Evolutionary conservation across 2,888 invertebrate genomes (phyloP), one percentile per base, ranked within the genome.

Genomic region (Orchesellides sinensis): DNA sequence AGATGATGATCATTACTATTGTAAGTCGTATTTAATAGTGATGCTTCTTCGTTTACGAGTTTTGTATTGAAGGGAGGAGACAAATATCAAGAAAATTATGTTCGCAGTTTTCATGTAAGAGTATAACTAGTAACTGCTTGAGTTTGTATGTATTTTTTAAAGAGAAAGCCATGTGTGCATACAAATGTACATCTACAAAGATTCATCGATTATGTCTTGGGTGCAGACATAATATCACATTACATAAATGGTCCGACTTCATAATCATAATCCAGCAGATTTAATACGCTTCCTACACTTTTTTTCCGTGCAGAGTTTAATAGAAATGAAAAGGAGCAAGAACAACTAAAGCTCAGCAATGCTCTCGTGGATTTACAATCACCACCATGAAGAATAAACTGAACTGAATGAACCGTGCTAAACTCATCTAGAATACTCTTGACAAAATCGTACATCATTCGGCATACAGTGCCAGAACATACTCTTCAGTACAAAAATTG

Each of bases 231-330:
- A n/a, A 23, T 35, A 56, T 54, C 4, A 35, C 45, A 56, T 75
- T 68, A 45, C 68, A 68, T 68, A 77, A 56, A 77, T 77, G 77
- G 77, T 25, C 40, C 29, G 45, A 32, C 68, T 52, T 66, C 56
- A 59, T 77, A 54, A 66, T 75, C 25, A 23, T 54, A 27, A 69
- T 69, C 65, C 47, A 47, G 66, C n/a, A 35, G 63, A 75, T 77
- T 68, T 77, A 68, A 77, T 61, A 77, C 68, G 77, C 77, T 77
- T 17, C 77, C 77, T 77, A 77, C 77, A 68, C 63, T 23, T 49
- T 63, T 63, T 59, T 29, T 25, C 29, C 6, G 8, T 32, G 23
- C 19, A 52, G n/a, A 49, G 19, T 49, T 21, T n/a, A n/a, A n/a
- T n/a, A n/a, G n/a, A n/a, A n/a, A n/a, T n/a, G n/a, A n/a, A n/a